phyloP scores from a whole-genome alignment of 2,888 invertebrate genomes.

The Halocaridina rubra region DNA sequence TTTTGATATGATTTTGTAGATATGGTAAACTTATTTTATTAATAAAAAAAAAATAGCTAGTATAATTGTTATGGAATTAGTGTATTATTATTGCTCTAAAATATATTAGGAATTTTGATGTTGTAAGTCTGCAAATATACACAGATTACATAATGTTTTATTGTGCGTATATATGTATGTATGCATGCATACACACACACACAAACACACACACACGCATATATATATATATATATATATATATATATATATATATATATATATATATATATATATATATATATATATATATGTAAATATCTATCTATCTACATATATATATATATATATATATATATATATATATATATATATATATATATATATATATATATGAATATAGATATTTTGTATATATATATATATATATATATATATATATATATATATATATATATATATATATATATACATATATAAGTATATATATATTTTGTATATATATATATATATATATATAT shows the following conservation, averaged over 20 bases:
- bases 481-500: conserved; percentile 28
- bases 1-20: too few species aligned
- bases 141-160: not conserved
- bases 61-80: not conserved
- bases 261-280: conserved; percentile 20
- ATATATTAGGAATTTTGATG: conserved; percentile 1
- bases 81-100: not conserved
- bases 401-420: not conserved
- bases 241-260: conserved; percentile 6
- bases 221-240: conserved; percentile 13
- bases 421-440: conserved; percentile 1
- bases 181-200: not conserved
- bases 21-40: not conserved
- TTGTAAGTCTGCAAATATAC: conserved; percentile 7
- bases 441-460: conserved; percentile 15
- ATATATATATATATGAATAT: too few species aligned
- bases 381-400: too few species aligned
- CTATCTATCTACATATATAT: too few species aligned
- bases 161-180: not conserved
- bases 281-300: too few species aligned
- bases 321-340: conserved; percentile 15
- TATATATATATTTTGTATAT: conserved; percentile 1
- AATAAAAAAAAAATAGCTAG: not conserved
- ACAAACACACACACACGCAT: not conserved
- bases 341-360: conserved; percentile 23